Evolutionary conservation across 2,797 vertebrate genomes (phyloP).

Genomic region (Discoglossus pictus): DNA sequence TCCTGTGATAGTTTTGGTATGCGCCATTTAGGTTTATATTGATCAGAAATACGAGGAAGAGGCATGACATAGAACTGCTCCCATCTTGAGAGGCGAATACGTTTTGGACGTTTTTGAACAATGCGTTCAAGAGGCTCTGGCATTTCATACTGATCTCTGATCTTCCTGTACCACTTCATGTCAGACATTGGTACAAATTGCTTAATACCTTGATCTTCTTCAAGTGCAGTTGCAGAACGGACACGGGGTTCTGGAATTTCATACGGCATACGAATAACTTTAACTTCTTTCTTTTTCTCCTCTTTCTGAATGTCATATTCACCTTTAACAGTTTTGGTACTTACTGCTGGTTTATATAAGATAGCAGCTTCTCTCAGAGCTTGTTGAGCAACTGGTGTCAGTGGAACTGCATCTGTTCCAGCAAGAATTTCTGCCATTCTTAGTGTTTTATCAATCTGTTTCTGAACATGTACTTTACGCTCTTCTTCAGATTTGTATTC

Average conservation of each 20-base stretch:
- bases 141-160: constrained; percentile 96
- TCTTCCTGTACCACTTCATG: constrained; percentile 98
- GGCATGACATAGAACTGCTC: constrained; percentile 97
- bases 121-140: constrained; percentile 92
- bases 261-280: constrained; percentile 92
- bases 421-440: constrained; percentile 90
- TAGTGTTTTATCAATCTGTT: constrained; percentile 89
- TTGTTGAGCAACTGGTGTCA: constrained; percentile 87
- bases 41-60: constrained; percentile 92
- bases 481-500: constrained; percentile 82
- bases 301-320: constrained; percentile 85
- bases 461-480: constrained; percentile 75
- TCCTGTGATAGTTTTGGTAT: constrained; percentile 89
- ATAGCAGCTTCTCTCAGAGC: constrained; percentile 91
- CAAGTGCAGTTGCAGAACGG: constrained; percentile 71
- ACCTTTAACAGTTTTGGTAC: constrained; percentile 88
- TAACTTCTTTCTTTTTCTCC: constrained; percentile 88
- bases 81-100: constrained; percentile 96
- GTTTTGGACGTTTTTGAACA: constrained; percentile 89
- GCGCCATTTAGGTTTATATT: constrained; percentile 92
- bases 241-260: constrained; percentile 85
- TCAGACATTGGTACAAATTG: constrained; percentile 95
- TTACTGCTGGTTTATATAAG: constrained; percentile 91
- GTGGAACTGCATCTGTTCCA: constrained; percentile 79
- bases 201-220: constrained; percentile 92